Base-by-base conservation (phyloP, 2,113 vertebrate species). In the Nycticebus coucang region DNA sequence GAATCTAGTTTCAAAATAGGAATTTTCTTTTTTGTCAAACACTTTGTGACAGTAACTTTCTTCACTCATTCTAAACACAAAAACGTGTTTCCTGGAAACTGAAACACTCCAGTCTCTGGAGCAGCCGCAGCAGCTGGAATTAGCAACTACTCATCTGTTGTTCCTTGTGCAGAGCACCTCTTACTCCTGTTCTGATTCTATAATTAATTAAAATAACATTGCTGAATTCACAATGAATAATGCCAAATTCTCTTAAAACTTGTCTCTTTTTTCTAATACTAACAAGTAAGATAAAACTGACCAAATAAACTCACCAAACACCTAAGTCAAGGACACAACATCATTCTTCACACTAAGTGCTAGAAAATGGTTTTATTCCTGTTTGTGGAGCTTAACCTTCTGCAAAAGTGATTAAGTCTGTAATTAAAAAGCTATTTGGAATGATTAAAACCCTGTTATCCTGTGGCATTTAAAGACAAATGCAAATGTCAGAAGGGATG, bases 391-490 rank as follows among this genome's bases (percentile, higher is more conserved):
- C 96, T 98, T 98, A 98, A 98, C 98, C 98, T 98, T 98, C 98
- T 98, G 98, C 95, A 98, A 98, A 98, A 98, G 98, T 98, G 98
- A 98, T 98, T 98, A 98, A 97, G 91, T 97, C 97, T 98, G 91
- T 98, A 98, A 99, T 99, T 98, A 98, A 98, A 98, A 98, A 98
- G 98, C 98, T 98, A 98, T 98, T 99, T 98, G 97, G 97, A 98
- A 98, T 98, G 98, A 98, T 98, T 98, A 98, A 98, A 98, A 84
- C 91, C 92, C 94, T 98, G 98, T 98, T 98, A 98, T 98, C 98
- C 98, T 96, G 96, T 98, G 98, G 97, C 98, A 98, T 99, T 99
- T 98, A 98, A 98, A 98, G 98, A 98, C 98, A 98, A 98, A 98
- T 98, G 98, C 96, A 98, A 98, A 98, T 98, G 98, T 98, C 98